Evolutionary conservation across 2,113 vertebrate species (phyloP), one percentile per base, ranked within the genome.

Genomic region (Sitta europaea): DNA sequence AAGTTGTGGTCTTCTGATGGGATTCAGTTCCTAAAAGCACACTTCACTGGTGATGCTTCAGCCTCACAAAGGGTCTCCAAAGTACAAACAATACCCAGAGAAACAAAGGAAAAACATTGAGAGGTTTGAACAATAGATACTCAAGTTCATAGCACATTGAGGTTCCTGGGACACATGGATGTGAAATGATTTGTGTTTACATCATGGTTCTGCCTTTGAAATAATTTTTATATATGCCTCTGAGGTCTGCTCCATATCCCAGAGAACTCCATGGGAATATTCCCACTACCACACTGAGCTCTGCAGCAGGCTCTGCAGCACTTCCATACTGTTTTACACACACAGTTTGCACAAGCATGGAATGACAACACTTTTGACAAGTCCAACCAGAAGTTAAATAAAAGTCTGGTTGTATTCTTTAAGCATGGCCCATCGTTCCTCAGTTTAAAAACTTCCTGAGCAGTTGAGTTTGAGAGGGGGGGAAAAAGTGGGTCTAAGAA

Each of bases 401-500:
- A 42, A 62, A 58, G 21, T 75, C 17, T 92, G 53, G 14, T 24
- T 59, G 53, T 47, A 50, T 71, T 86, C 51, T 55, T 66, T 50
- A 86, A 83, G 63, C 38, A 51, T 93, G 50, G 63, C 50, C 48
- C 43, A 90, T 88, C 82, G 40, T 76, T 93, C 82, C 50, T 59
- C 25, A 12, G 13, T 63, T 86, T 38, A 28, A 83, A 90, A 80
- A 8, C 14, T 5, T 1, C 0, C 62, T 94, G 80, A 71, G 79
- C 38, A 96, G 29, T 35, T 9, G 12, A 91, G 61, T 84, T 94
- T 81, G 83, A 93, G 67, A 94, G 76, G 43, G 79, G 42, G 21
- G 42, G 61, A 91, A 90, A 71, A 95, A 96, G 88, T 29, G 28
- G 5, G 43, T 92, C 84, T 92, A 92, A 97, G 79, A 28, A 95